Evolutionary conservation across 2,797 vertebrate genomes (phyloP), one percentile per base, ranked within the genome.

Genomic region (Halcyon chelicuti): DNA sequence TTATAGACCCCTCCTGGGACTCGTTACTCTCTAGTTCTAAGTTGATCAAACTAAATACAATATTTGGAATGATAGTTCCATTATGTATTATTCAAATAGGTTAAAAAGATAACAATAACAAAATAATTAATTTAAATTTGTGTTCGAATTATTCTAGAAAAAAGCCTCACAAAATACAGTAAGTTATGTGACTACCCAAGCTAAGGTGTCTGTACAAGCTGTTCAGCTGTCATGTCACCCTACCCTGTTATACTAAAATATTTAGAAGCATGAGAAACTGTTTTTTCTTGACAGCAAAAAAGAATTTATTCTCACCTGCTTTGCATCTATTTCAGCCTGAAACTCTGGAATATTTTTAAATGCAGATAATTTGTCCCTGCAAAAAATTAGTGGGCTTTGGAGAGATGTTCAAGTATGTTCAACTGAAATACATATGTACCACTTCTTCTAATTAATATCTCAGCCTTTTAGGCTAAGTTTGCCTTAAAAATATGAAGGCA

Each of bases 141-240:
- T 31, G 17, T 46, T 70, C 52, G 33, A 72, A 63, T 79, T 65
- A 42, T 44, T 76, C 22, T 29, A 47, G 88, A 7, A 68, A 63
- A 75, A 44, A 47, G 1, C 22, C 14, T 23, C 23, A 15, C 16
- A 58, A 67, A 60, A 68, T 67, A 46, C 6, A 0, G 28, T 60
- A 0, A 0, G 8, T 46, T 5, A 7, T 14, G 44, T 68, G 60
- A 12, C 2, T 47, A 16, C 33, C 23, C 29, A 20, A 86, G 8
- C 22, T 57, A 22, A 61, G 10, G 17, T 28, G 12, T 77, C 35
- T 72, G 21, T 75, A 14, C 14, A 35, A 49, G 31, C 35, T 82
- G 5, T 20, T 62, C 8, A 25, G 22, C n/a, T 63, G 15, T 6
- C 31, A 44, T 3, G 39, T n/a, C 35, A 51, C 29, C 17, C 4